Conservation (phyloP, 2,797 vertebrate genomes). For the Semotilus atromaculatus region DNA sequence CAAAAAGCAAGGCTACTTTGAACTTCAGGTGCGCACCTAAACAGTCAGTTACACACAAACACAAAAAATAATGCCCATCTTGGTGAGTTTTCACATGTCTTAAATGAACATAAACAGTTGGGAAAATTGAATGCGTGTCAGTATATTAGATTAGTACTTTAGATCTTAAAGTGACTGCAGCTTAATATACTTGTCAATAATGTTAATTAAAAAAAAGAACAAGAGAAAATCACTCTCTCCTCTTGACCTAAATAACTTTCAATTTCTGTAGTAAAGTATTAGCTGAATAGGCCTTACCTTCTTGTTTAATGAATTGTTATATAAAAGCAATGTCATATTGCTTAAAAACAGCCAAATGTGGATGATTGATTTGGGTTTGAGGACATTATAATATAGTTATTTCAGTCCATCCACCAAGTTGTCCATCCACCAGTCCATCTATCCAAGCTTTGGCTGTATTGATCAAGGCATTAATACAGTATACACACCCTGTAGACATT, state of each 20-base stretch:
- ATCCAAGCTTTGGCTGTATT: background rate
- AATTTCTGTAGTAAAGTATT: background rate
- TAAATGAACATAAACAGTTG: background rate
- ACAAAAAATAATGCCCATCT: too few species aligned
- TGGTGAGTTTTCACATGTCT: too few species aligned
- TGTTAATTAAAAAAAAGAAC: background rate
- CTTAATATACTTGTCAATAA: background rate
- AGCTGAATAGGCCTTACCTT: background rate
- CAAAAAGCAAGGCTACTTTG: background rate
- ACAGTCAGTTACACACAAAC: background rate
- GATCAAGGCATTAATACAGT: constrained; percentile 23
- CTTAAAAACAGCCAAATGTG: constrained; percentile 3
- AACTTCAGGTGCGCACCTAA: background rate
- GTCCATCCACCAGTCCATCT: background rate
- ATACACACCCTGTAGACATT: constrained; percentile 1
- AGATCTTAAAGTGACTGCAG: background rate
- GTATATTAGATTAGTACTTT: background rate
- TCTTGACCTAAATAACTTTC: background rate
- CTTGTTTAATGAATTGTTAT: background rate
- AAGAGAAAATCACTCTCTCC: background rate
- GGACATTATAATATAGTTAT: constrained; percentile 3
- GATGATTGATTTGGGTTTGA: constrained; percentile 21
- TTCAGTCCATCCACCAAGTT: background rate
- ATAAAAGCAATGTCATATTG: background rate
- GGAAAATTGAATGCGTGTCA: background rate